A percentile compares a stretch with the other conserved stretches of the same genome.
Conservation (phyloP, 1,140 invertebrate species). For the Myzus persicae region DNA sequence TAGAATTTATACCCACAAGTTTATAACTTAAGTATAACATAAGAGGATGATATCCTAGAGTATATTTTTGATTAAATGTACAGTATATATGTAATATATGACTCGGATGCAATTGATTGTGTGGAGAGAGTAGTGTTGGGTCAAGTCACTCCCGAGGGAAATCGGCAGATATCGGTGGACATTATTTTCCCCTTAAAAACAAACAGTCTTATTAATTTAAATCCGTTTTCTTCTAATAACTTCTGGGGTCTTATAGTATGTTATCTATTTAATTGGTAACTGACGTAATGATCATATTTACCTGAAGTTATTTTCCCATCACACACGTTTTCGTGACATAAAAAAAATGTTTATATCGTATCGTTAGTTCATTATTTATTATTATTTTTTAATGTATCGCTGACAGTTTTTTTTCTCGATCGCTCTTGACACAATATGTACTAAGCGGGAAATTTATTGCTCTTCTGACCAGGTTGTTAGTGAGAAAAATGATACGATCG, state of each 20-base stretch:
- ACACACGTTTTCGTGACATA: neutral
- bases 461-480: conserved; percentile 32
- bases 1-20: neutral
- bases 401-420: conserved; percentile 21
- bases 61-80: conserved; percentile 55
- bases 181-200: conserved; percentile 54
- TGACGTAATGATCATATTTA: conserved; percentile 21
- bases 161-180: conserved; percentile 42
- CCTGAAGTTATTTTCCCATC: conserved; percentile 23
- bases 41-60: conserved; percentile 7
- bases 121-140: conserved; percentile 8
- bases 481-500: conserved; percentile 54
- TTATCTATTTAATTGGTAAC: conserved; percentile 5
- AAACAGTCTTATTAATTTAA: conserved; percentile 56
- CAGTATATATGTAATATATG: conserved; percentile 12
- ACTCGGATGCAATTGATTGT: conserved; percentile 45
- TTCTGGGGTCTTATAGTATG: conserved; percentile 21
- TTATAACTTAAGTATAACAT: conserved; percentile 8
- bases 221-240: conserved; percentile 51
- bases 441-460: conserved; percentile 21
- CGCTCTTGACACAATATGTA: conserved; percentile 18
- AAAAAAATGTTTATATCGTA: neutral
- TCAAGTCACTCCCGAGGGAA: conserved; percentile 51
- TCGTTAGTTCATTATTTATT: neutral
- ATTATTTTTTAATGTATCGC: neutral